Conservation (phyloP, 2,888 invertebrate genomes). For the Marronus borbonicus region DNA sequence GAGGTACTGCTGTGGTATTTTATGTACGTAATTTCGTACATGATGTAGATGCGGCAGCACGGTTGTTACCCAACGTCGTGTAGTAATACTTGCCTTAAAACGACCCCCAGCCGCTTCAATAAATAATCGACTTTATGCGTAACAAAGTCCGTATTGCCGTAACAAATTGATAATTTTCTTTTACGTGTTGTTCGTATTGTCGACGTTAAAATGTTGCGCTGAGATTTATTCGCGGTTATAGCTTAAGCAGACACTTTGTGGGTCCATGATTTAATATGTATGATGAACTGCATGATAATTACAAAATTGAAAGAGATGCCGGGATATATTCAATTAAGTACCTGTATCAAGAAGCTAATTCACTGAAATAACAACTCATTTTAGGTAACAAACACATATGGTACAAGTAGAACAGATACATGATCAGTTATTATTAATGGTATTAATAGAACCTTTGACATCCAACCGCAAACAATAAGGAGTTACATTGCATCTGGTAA, state of each 20-base stretch:
- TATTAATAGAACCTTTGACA: too few species aligned
- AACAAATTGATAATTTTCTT: constrained; percentile 14
- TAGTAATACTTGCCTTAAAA: neutral
- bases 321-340: too few species aligned
- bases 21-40: constrained; percentile 21
- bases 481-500: too few species aligned
- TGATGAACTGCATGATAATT: neutral
- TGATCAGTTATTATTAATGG: too few species aligned
- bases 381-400: neutral
- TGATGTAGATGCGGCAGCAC: constrained; percentile 11
- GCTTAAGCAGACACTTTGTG: neutral
- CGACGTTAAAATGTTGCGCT: neutral
- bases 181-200: neutral
- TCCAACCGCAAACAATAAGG: too few species aligned
- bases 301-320: neutral
- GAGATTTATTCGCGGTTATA: constrained; percentile 8
- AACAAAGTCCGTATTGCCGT: constrained; percentile 7
- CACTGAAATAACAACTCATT: too few species aligned
- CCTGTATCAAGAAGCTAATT: too few species aligned
- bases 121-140: constrained; percentile 8
- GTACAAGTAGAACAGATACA: too few species aligned
- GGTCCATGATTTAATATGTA: neutral
- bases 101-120: neutral
- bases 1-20: constrained; percentile 3
- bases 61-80: neutral